These are phyloP conservation scores for Leptinotarsa defecta DNA, from an alignment of 1,140 invertebrate species.

Conservation along the genomic window DNA sequence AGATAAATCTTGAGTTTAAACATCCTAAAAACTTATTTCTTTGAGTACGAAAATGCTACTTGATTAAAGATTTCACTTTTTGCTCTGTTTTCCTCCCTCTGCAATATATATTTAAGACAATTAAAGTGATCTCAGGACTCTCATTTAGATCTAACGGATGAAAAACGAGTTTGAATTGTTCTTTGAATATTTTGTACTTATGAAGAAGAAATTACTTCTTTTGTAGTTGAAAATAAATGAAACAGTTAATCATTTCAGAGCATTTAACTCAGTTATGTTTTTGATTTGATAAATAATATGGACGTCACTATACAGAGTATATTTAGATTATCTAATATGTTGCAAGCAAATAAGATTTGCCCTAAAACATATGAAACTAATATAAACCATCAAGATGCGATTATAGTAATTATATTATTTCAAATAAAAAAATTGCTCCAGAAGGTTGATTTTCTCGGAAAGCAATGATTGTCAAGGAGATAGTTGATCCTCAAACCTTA, in stretches of 20 bases:
- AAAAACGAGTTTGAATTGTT: slow-evolving; percentile 26
- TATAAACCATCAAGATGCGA: no score
- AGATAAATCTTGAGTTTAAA: slow-evolving; percentile 51
- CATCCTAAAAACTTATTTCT: slow-evolving; percentile 42
- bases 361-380: no score
- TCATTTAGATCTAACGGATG: slow-evolving; percentile 28
- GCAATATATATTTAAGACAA: slow-evolving; percentile 33
- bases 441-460: no score
- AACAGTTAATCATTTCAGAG: background rate
- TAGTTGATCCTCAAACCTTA: no score
- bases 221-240: slow-evolving; percentile 12
- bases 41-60: slow-evolving; percentile 35
- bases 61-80: slow-evolving; percentile 46
- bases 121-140: slow-evolving; percentile 29
- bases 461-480: no score
- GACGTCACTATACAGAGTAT: no score
- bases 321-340: no score
- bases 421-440: no score
- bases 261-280: background rate
- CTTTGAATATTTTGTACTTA: slow-evolving; percentile 20
- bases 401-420: no score
- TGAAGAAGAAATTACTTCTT: slow-evolving; percentile 13
- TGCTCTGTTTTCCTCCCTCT: slow-evolving; percentile 32
- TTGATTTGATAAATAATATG: no score
- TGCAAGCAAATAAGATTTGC: no score